Base-by-base conservation (phyloP, 2,113 vertebrate species). In the Aptenodytes forsteri region DNA sequence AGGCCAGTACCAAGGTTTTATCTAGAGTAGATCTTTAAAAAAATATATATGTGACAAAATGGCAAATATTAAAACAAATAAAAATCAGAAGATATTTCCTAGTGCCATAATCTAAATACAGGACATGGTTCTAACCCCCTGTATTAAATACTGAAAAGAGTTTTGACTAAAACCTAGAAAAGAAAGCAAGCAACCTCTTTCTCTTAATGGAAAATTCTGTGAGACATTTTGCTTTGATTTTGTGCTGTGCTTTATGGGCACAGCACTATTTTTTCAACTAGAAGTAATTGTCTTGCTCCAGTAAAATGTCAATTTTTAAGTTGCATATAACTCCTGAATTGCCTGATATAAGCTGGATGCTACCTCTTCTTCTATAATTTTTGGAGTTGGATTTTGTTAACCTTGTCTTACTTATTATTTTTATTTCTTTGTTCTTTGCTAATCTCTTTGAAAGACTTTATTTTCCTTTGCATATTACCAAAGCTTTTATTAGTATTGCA, bases 61-160 rank as follows among this genome's bases (percentile, higher is more conserved):
- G 7, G 7, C 6, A 23, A 83, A 61, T 36, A 65, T 25, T 83
- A 47, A 83, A 86, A 42, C 1, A 61, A 83, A 65, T 11, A 42
- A 64, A 76, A 69, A 7, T 16, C 8, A 44, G 12, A 72, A 44
- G 2, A 3, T 66, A 50, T 54, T 70, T 61, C 7, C 9, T 40
- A 61, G 19, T 30, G 20, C 1, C 13, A 15, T 27, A 52, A 40
- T 47, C n/a, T 25, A 70, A 61, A 64, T 34, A 2, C 6, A 36
- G 32, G 5, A 9, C 6, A 29, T 38, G 2, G 1, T 81, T 69
- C 11, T n/a, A 56, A 32, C 4, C 1, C 20, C 7, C 10, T 42
- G 8, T 65, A 10, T 30, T 59, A 42, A 70, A 25, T 75, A 67
- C 10, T n/a, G 11, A 42, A 65, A 70, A 58, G 6, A 47, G 2